phyloP scores from a whole-genome alignment of 2,888 invertebrate species.

The Drosophila robusta region DNA sequence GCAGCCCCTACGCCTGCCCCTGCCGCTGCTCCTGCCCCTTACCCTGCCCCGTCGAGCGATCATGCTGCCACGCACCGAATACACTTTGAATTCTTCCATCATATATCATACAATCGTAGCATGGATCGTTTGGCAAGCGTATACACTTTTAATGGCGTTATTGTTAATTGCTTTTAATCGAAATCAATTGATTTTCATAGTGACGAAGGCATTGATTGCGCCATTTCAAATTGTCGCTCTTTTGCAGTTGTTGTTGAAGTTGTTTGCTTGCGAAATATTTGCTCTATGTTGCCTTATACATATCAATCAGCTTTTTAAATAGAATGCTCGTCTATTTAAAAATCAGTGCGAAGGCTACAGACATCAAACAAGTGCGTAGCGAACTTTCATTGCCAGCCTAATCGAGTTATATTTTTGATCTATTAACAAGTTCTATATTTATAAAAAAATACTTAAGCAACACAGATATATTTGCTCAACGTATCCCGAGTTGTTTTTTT shows the following conservation, averaged over 20 bases:
- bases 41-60: neutral
- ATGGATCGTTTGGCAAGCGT: conserved; percentile 2
- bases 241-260: conserved; percentile 3
- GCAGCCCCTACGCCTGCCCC: neutral
- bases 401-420: conserved; percentile 16
- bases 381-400: conserved; percentile 14
- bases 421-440: neutral
- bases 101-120: conserved; percentile 37
- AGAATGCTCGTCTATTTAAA: conserved; percentile 8
- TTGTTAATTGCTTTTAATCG: conserved; percentile 74
- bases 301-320: conserved; percentile 31
- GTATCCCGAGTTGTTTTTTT: too few relatives aligned
- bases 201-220: conserved; percentile 76
- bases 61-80: conserved; percentile 21
- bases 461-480: too few relatives aligned
- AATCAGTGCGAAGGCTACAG: conserved; percentile 45
- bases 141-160: conserved; percentile 56
- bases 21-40: neutral
- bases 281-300: conserved; percentile 18
- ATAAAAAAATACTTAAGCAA: too few relatives aligned
- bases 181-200: conserved; percentile 74
- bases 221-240: conserved; percentile 28
- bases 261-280: conserved; percentile 12
- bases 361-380: conserved; percentile 11
- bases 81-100: conserved; percentile 1